These are phyloP conservation scores for Cheilosia impressa DNA, from an alignment of 2,888 invertebrate genomes.

Conservation along the genomic window DNA sequence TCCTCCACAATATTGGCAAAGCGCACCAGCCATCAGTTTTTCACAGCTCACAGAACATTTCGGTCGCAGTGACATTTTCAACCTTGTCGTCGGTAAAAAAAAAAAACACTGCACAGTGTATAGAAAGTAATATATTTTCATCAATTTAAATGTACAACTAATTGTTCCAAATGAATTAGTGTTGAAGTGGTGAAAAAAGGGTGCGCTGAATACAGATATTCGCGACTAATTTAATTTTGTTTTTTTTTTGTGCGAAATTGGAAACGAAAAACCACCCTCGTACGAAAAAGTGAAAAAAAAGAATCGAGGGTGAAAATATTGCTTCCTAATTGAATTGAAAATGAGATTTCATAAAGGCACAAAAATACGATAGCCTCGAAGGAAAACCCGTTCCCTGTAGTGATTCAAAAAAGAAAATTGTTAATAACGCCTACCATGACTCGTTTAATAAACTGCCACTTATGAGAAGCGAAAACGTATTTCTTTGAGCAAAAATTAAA, in stretches of 20 bases:
- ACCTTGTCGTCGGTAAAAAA: slow-evolving; percentile 24
- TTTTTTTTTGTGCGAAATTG: not conserved
- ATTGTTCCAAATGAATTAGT: not conserved
- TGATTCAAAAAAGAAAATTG: not conserved
- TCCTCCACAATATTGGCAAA: slow-evolving; percentile 57
- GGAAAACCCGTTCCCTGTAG: not conserved
- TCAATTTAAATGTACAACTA: slow-evolving; percentile 16
- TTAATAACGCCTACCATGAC: not conserved
- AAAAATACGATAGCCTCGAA: not conserved
- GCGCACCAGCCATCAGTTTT: slow-evolving; percentile 65
- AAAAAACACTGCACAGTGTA: slow-evolving; percentile 42
- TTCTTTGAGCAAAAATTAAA: no score
- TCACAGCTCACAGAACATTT: slow-evolving; percentile 62
- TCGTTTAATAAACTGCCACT: no score
- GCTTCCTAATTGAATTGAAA: slow-evolving; percentile 59
- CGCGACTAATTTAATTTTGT: slow-evolving; percentile 8
- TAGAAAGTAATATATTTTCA: slow-evolving; percentile 36
- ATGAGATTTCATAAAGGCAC: slow-evolving; percentile 15
- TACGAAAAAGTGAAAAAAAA: slow-evolving; percentile 23
- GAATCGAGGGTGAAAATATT: slow-evolving; percentile 21
- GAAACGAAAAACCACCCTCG: slow-evolving; percentile 24
- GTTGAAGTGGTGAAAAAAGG: slow-evolving; percentile 1
- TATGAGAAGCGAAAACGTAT: no score
- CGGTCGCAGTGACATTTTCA: slow-evolving; percentile 32
- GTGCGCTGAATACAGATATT: slow-evolving; percentile 11